Evolutionary conservation across 2,113 vertebrate species (phyloP), one percentile per base, ranked within the genome.

Genomic region (Bombycilla garrulus): DNA sequence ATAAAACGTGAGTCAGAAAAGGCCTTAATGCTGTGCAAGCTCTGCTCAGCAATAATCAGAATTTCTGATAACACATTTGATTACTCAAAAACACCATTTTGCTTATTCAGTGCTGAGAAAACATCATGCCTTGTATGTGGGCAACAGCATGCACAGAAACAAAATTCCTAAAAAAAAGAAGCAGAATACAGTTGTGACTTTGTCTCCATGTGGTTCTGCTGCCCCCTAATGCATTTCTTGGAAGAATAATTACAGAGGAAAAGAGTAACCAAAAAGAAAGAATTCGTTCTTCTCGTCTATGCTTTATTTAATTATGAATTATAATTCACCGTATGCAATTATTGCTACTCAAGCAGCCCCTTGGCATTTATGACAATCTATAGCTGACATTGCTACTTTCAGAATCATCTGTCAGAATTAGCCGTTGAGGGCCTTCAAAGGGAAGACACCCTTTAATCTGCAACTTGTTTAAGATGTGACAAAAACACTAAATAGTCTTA

Each of bases 191-290:
- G 9, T 18, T 65, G 31, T 26, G 60, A 29, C 19, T 35, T 24
- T 15, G 28, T 72, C 31, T 50, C 31, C 28, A 28, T 5, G n/a
- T 13, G 88, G 64, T 74, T 90, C 71, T 96, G 86, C 96, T 95
- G 95, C 96, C 96, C 91, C 15, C 97, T 96, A 89, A 92, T 7
- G 96, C 31, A 70, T 22, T 81, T 42, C 36, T 78, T 72, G 19
- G 21, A 69, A 91, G 92, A 83, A 60, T 12, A 88, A 57, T 53
- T 67, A 33, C 9, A 40, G 4, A 5, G 28, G 4, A 5, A 76
- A 61, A 67, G 0, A 35, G 15, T 13, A 58, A 31, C 5, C 28
- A 47, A 50, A 86, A 54, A 21, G 6, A 8, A 88, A 28, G 26
- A 44, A 48, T 80, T 45, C 8, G 16, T 56, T 56, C 25, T 38